These are phyloP conservation scores for Coenonympha arcania DNA, from an alignment of 2,888 invertebrate species.

Conservation along the genomic window DNA sequence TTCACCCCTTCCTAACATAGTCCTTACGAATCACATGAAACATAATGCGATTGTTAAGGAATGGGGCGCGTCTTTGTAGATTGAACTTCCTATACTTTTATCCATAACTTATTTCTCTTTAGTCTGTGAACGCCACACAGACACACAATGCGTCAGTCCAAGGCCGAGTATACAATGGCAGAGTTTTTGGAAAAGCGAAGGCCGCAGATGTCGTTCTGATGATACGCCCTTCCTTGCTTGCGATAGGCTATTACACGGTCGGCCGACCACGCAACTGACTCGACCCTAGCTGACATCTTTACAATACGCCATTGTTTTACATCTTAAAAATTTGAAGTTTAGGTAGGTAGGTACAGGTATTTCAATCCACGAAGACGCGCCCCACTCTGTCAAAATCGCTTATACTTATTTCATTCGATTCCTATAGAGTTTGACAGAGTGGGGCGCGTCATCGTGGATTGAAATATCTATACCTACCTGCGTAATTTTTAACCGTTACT, in stretches of 20 bases:
- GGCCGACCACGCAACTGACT: conserved; percentile 35
- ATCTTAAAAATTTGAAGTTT: conserved; percentile 5
- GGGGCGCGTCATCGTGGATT: too few relatives aligned
- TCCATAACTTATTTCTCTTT: neutral
- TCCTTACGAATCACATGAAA: too few relatives aligned
- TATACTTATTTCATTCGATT: too few relatives aligned
- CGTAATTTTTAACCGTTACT: too few relatives aligned
- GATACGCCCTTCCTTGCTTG: conserved; percentile 55
- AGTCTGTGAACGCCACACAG: conserved; percentile 31
- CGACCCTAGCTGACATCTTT: conserved; percentile 18
- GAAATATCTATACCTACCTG: too few relatives aligned
- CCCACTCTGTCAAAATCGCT: too few relatives aligned
- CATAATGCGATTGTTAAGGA: too few relatives aligned
- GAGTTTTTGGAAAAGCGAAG: conserved; percentile 68
- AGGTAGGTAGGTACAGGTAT: neutral
- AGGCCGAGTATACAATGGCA: conserved; percentile 55
- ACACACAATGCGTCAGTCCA: conserved; percentile 37
- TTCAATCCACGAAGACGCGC: too few relatives aligned
- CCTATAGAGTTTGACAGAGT: too few relatives aligned
- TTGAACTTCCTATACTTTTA: too few relatives aligned
- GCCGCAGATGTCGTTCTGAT: conserved; percentile 50
- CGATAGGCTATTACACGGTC: conserved; percentile 60
- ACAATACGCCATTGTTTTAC: conserved; percentile 15
- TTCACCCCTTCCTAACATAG: too few relatives aligned
- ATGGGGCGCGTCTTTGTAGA: too few relatives aligned